Base-by-base conservation (phyloP, 30 jellyfish, hydroid and myxozoan genomes). In the Hydractinia echinata region DNA sequence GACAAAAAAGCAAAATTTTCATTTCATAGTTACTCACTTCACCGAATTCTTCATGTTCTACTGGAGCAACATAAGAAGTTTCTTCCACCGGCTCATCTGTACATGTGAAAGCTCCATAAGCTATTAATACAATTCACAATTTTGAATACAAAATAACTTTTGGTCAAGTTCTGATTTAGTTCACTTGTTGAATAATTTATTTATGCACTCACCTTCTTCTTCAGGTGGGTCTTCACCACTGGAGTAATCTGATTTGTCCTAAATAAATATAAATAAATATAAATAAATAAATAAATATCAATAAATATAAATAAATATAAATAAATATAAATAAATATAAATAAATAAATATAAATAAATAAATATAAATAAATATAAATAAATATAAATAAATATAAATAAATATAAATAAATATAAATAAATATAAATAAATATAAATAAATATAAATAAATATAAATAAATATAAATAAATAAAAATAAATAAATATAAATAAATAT, bases 231-330 rank as follows among this genome's bases (percentile, higher is more conserved):
- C 97, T 70, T 86, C 97, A 30, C 67, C 62, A 56, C 96, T 91
- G 48, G 97, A 91, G 4, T 90, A 88, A 82, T 91, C 97, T 13
- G 97, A 91, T 68, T 86, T 86, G 5, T 91, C 97, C 97, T 91
- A 56, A 19, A 68, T 50, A 6, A 62, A 77, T 30, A 16, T 62
- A 66, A 39, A 7, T 13, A 51, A 64, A 64, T 6, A 64, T 6
- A 6, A 64, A 8, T 64, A 64, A 64, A 64, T 4, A 6, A 51
- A 13, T 6, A 6, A 51, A 64, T 30, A 13, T 13, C 0, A 64
- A 9, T 8, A 64, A 64, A 64, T 13, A 64, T 4, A 6, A 51
- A 13, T 6, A 6, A 51, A 64, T 30, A 13, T 13, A 13, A 64
- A 9, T 8, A 64, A 62, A 64, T 58, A 13, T 6, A 13, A n/a